phyloP scores from a whole-genome alignment of 2,113 vertebrate genomes.

The Labeo rohita region DNA sequence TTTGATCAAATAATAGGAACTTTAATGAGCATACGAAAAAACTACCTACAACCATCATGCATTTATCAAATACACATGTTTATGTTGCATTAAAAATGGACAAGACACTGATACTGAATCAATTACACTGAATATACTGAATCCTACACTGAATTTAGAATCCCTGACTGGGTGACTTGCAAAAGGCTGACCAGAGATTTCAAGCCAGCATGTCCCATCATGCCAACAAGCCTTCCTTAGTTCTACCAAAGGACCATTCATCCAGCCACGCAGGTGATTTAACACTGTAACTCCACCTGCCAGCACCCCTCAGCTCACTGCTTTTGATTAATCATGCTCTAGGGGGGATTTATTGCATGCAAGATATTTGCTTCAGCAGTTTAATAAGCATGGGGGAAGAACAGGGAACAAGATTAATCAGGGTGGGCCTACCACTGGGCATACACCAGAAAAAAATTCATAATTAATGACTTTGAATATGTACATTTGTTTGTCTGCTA shows the following conservation, averaged over 20 bases:
- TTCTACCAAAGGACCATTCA: conserved; percentile 65
- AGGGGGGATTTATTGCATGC: conserved; percentile 79
- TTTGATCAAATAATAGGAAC: background rate
- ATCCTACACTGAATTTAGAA: background rate
- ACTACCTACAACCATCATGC: too few relatives aligned
- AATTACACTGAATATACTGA: conserved; percentile 36
- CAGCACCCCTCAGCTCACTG: conserved; percentile 71
- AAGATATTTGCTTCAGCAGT: conserved; percentile 82
- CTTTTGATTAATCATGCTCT: conserved; percentile 80
- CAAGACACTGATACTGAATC: conserved; percentile 63
- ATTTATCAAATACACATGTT: background rate
- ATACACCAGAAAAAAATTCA: conserved; percentile 60
- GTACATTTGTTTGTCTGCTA: conserved; percentile 76
- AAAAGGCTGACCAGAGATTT: conserved; percentile 59
- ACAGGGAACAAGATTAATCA: conserved; percentile 77
- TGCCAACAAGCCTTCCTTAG: conserved; percentile 56
- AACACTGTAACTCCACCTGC: conserved; percentile 75
- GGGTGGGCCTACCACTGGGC: conserved; percentile 63
- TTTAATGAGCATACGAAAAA: background rate
- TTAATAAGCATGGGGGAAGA: conserved; percentile 78
- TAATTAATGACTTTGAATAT: conserved; percentile 81
- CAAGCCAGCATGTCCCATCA: conserved; percentile 44
- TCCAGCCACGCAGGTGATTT: conserved; percentile 77
- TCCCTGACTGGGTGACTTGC: conserved; percentile 52
- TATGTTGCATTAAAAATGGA: conserved; percentile 28